Percentiles rank a stretch among this genome's conserved stretches.
Conservation (phyloP, 2,113 vertebrate genomes). For the Scopus umbretta region DNA sequence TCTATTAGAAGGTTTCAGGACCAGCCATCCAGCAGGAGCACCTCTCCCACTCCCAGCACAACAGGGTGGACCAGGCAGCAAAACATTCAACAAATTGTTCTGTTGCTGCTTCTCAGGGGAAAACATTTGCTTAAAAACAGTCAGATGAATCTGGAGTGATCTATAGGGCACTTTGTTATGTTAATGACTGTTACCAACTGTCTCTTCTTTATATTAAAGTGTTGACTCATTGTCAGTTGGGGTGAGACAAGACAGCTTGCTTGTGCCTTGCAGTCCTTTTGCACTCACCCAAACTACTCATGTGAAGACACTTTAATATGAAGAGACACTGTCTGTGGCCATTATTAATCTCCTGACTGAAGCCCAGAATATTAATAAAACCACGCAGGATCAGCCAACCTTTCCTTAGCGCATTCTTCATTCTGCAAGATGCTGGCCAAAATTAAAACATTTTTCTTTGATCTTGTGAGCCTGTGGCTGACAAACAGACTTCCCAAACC, state of each 20-base stretch:
- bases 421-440: background rate
- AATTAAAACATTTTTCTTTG: background rate
- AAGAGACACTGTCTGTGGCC: conserved; percentile 35
- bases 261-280: conserved; percentile 46
- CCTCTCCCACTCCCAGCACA: background rate
- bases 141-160: conserved; percentile 34
- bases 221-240: conserved; percentile 41
- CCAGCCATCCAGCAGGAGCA: background rate
- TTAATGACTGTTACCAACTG: conserved; percentile 58
- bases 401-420: background rate
- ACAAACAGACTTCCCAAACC: background rate
- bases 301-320: conserved; percentile 57
- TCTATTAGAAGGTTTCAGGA: background rate
- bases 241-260: conserved; percentile 38
- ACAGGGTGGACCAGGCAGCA: background rate
- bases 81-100: conserved; percentile 3
- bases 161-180: conserved; percentile 51
- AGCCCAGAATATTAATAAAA: conserved; percentile 39
- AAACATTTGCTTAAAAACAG: conserved; percentile 42
- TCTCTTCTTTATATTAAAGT: conserved; percentile 45
- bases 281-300: conserved; percentile 52
- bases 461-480: background rate
- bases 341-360: conserved; percentile 47
- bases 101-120: conserved; percentile 7
- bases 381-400: background rate